Percentiles rank a stretch among this genome's conserved stretches.
phyloP scores from a whole-genome alignment of 2,797 vertebrate species.

The Pipistrellus pipistrellus region DNA sequence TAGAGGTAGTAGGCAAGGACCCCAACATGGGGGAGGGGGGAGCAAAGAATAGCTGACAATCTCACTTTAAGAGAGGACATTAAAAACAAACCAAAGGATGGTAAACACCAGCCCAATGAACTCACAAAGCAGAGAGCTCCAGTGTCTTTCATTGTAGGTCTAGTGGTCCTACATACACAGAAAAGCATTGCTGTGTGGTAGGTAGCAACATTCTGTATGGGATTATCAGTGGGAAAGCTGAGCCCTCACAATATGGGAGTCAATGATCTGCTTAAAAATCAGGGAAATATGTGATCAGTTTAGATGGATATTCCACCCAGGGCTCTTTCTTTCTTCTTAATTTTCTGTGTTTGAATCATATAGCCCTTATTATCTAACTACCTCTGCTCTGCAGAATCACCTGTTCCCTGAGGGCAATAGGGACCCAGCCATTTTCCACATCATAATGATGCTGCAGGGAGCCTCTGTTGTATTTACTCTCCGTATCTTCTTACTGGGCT shows the following conservation, averaged over 20 bases:
- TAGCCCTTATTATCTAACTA: neutral
- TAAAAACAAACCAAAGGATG: neutral
- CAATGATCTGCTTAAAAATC: neutral
- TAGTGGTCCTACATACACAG: neutral
- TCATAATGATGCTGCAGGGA: neutral
- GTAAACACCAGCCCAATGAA: neutral
- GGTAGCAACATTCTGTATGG: rapidly evolving
- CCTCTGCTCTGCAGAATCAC: neutral
- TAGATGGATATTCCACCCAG: neutral
- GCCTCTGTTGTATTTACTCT: neutral
- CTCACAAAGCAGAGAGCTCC: neutral
- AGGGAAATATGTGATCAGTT: neutral
- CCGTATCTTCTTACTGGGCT: neutral
- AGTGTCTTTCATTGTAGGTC: neutral
- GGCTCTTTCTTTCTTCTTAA: neutral
- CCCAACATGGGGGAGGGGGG: neutral
- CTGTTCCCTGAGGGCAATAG: neutral
- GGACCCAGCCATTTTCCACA: neutral
- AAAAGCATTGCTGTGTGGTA: rapidly evolving
- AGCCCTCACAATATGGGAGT: neutral
- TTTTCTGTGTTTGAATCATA: neutral
- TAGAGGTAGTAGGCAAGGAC: neutral
- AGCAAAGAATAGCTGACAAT: neutral
- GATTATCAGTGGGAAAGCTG: rapidly evolving
- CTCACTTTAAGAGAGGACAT: neutral